Evolutionary conservation across 2,113 vertebrate genomes (phyloP).

Genomic region (Gopherus flavomarginatus): DNA sequence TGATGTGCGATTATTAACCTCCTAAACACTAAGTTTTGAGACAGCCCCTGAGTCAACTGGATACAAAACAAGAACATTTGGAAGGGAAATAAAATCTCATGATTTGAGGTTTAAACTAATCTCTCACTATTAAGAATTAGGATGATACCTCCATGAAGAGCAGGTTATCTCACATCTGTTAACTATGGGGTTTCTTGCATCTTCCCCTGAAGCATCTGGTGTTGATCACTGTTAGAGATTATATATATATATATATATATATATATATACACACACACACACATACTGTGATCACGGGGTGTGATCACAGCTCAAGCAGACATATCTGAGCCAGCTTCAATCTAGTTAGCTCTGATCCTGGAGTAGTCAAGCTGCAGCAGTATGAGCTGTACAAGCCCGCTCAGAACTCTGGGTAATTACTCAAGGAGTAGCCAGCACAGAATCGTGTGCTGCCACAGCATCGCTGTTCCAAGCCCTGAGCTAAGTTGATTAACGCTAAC

Average conservation of each 20-base stretch:
- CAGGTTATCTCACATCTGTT: background rate
- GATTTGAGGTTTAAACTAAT: background rate
- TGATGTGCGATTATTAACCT: background rate
- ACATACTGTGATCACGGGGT: background rate
- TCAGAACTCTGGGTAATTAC: background rate
- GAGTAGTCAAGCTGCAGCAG: background rate
- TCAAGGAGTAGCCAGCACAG: background rate
- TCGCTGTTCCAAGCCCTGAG: background rate
- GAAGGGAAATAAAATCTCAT: background rate
- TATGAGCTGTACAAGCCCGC: background rate
- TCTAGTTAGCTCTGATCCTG: background rate
- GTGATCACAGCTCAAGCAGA: background rate
- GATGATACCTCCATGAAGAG: background rate
- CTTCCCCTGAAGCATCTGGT: background rate
- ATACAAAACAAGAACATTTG: background rate
- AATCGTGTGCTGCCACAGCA: background rate
- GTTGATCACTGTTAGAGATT: background rate
- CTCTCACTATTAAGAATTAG: background rate
- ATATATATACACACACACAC: too few relatives aligned
- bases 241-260: background rate
- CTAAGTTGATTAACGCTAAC: background rate
- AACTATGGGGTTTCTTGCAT: fast-evolving
- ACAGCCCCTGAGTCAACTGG: background rate
- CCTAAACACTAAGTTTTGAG: background rate
- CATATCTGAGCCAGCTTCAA: background rate